These are phyloP conservation scores for Drosophila sechellia DNA, from an alignment of 1,140 invertebrate genomes.

Conservation along the genomic window DNA sequence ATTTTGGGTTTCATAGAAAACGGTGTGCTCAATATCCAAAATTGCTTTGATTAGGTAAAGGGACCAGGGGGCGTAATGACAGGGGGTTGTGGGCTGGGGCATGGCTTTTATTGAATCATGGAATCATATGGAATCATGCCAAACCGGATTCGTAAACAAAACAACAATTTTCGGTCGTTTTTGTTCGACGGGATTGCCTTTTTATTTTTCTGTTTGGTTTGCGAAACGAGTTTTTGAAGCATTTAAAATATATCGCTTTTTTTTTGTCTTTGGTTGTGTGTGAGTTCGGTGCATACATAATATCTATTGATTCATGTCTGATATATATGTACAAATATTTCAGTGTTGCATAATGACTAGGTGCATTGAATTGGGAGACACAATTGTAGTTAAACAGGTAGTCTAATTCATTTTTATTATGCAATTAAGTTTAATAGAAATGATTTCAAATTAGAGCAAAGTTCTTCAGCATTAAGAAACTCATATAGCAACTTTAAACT, in stretches of 20 bases:
- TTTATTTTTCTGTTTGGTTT: slow-evolving; percentile 42
- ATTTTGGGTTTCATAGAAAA: slow-evolving; percentile 51
- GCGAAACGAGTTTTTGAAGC: slow-evolving; percentile 58
- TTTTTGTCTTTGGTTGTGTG: slow-evolving; percentile 31
- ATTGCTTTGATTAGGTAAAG: slow-evolving; percentile 19
- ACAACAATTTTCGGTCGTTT: slow-evolving; percentile 30
- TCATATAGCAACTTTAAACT: too few relatives aligned
- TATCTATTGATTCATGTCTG: slow-evolving; percentile 52
- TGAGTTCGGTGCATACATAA: slow-evolving; percentile 42
- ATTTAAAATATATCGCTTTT: slow-evolving; percentile 57
- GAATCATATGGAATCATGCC: slow-evolving; percentile 72
- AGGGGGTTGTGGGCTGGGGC: slow-evolving; percentile 5
- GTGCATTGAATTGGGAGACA: slow-evolving; percentile 7
- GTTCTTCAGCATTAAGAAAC: too few relatives aligned
- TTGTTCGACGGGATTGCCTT: slow-evolving; percentile 10
- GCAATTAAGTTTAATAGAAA: too few relatives aligned
- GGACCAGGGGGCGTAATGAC: slow-evolving; percentile 1
- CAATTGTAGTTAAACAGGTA: background rate
- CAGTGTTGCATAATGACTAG: slow-evolving; percentile 57
- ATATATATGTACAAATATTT: slow-evolving; percentile 14
- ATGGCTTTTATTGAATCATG: slow-evolving; percentile 50
- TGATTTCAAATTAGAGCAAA: too few relatives aligned
- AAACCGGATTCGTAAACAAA: slow-evolving; percentile 76
- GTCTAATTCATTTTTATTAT: too few relatives aligned
- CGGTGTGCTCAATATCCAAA: slow-evolving; percentile 57